A percentile compares a stretch with the other conserved stretches of the same genome.
Conservation (phyloP, 2,113 vertebrate species). For the Nasalis larvatus region DNA sequence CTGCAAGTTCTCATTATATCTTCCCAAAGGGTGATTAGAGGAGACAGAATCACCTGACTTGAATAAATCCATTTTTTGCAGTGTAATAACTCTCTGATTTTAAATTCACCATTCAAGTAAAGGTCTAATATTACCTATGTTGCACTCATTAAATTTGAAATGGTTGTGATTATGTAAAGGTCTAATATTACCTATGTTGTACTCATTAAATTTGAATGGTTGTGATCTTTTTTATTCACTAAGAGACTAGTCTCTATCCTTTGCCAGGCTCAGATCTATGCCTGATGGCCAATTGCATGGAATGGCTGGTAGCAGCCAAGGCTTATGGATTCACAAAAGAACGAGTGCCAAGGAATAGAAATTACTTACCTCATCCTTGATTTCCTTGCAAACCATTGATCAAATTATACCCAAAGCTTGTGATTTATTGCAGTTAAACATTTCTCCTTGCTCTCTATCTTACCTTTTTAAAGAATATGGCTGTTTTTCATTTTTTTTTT, state of each 20-base stretch:
- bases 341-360: not conserved
- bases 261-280: not conserved
- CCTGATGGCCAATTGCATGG: not conserved
- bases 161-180: not conserved
- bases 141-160: not conserved
- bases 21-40: constrained; percentile 56
- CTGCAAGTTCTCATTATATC: constrained; percentile 46
- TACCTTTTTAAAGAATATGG: not conserved
- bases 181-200: not conserved
- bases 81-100: constrained; percentile 10
- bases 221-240: not conserved
- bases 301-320: not conserved
- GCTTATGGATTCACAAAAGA: not conserved
- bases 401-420: not conserved
- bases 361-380: constrained; percentile 1
- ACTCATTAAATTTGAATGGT: not conserved
- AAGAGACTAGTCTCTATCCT: not conserved
- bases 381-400: not conserved
- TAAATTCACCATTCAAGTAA: constrained; percentile 39
- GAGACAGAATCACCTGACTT: constrained; percentile 25
- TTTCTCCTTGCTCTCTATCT: not conserved
- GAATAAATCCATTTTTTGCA: not conserved
- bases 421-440: not conserved
- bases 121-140: not conserved
- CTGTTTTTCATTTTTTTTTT: not conserved